A percentile compares a stretch with the other conserved stretches of the same genome.
Conservation (phyloP, 2,888 invertebrate species). For the Xanthostigma xanthostigma region DNA sequence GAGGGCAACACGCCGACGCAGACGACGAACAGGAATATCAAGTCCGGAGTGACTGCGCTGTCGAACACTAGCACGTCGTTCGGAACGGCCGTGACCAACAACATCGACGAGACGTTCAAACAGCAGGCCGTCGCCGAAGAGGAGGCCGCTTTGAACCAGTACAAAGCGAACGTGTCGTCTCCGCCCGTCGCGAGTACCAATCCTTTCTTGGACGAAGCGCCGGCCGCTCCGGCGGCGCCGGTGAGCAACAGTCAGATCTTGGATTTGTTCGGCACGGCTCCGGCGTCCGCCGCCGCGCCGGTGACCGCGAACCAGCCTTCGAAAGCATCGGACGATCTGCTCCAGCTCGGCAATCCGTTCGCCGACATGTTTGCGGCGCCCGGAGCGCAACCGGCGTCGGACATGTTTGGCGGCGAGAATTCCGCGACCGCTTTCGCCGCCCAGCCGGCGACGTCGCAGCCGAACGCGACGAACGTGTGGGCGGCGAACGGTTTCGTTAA, state of each 20-base stretch:
- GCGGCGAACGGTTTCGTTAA: not conserved
- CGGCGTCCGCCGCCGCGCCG: constrained; percentile 26
- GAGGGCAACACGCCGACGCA: constrained; percentile 89
- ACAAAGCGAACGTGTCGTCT: constrained; percentile 78
- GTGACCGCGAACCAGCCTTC: constrained; percentile 22
- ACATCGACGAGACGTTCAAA: constrained; percentile 71
- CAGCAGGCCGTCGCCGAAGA: constrained; percentile 90
- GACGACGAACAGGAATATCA: constrained; percentile 74
- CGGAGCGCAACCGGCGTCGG: not conserved
- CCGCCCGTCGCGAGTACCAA: constrained; percentile 61
- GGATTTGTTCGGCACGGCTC: constrained; percentile 61
- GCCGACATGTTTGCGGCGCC: constrained; percentile 46
- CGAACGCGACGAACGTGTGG: constrained; percentile 2
- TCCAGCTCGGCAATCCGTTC: constrained; percentile 75
- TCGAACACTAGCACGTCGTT: constrained; percentile 81
- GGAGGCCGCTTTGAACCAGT: constrained; percentile 87
- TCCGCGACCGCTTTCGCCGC: constrained; percentile 3
- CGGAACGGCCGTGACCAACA: constrained; percentile 66
- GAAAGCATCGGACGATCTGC: constrained; percentile 77
- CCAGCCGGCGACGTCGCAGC: constrained; percentile 7
- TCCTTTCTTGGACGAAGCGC: constrained; percentile 50
- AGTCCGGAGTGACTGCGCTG: constrained; percentile 75
- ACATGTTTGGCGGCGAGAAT: not conserved
- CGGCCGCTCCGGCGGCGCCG: constrained; percentile 26
- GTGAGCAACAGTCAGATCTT: constrained; percentile 42